A percentile compares a stretch with the other conserved stretches of the same genome.
These are phyloP conservation scores for Masticophis lateralis DNA, from an alignment of 2,797 vertebrate genomes.

Conservation along the genomic window DNA sequence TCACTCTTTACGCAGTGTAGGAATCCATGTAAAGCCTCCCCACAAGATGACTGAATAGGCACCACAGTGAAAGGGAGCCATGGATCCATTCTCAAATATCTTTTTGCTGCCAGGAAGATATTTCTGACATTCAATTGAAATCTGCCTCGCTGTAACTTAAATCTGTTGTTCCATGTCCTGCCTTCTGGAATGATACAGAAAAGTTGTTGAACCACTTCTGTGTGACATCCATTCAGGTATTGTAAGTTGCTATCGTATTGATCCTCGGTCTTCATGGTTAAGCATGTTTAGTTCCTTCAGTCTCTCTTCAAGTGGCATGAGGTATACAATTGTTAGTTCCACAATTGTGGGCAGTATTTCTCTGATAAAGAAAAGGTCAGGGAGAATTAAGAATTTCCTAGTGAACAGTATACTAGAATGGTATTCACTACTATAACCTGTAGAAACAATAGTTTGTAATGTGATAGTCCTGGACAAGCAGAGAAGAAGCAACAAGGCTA, in stretches of 20 bases:
- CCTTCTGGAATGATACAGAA: neutral
- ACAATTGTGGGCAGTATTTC: neutral
- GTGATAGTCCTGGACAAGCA: neutral
- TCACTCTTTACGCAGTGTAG: neutral
- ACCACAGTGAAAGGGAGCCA: neutral
- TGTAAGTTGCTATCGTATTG: neutral
- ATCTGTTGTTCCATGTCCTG: neutral
- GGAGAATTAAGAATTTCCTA: neutral
- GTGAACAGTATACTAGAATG: neutral
- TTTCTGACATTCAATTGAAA: neutral
- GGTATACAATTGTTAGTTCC: neutral
- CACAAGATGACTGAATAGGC: neutral
- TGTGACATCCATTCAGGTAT: neutral
- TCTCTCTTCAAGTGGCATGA: neutral
- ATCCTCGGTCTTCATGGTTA: neutral
- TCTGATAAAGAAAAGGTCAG: neutral
- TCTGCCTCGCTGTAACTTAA: neutral
- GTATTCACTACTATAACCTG: neutral
- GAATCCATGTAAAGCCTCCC: neutral
- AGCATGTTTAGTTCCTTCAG: neutral
- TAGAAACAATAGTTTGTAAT: neutral
- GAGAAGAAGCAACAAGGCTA: constrained; percentile 10
- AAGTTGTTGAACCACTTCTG: neutral
- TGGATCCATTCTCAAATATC: neutral
- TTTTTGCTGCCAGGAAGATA: neutral